Base-by-base conservation (phyloP, 2,888 invertebrate species). In the Pteria penguin region DNA sequence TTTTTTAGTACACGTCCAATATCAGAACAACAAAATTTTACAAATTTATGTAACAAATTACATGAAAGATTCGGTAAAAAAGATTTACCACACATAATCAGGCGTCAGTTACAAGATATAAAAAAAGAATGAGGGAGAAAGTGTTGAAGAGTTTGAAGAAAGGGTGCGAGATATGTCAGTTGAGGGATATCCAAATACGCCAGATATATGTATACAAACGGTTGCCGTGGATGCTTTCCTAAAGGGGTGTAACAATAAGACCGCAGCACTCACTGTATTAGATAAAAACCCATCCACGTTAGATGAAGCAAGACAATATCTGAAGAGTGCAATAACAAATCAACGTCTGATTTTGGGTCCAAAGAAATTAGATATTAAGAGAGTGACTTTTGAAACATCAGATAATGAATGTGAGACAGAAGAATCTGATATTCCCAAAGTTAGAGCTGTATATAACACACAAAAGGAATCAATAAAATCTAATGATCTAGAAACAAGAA, bases 171-270 rank as follows among this genome's bases (percentile, higher is more conserved):
- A 74, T 0, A 32, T 74, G 14, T 27, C 62, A 55, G 31, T 0
- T 14, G 55, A 74, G 0, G 74, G 74, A 1, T 74, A 33, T 22
- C 63, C 55, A 29, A 14, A 65, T 36, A 67, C 60, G 0, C 61
- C 45, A 1, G 65, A 57, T 3, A 60, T 1, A n/a, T 36, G 32
- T n/a, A 1, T 33, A 29, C 54, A 72, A 26, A 63, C 52, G 29
- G 36, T 75, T 1, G 70, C 75, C 32, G 45, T 65, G 8, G 36
- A 70, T 52, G 69, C 63, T 27, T 75, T 65, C 32, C 31, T 75
- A 1, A 69, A 33, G 29, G 65, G 75, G 11, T 69, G 63, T 33
- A n/a, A n/a, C n/a, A n/a, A n/a, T n/a, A n/a, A n/a, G n/a, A n/a
- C n/a, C n/a, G 27, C 67, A 31, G 67, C 67, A 11, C 24, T 67